phyloP scores from a whole-genome alignment of 2,113 vertebrate genomes.

The Dasyornis broadbenti region DNA sequence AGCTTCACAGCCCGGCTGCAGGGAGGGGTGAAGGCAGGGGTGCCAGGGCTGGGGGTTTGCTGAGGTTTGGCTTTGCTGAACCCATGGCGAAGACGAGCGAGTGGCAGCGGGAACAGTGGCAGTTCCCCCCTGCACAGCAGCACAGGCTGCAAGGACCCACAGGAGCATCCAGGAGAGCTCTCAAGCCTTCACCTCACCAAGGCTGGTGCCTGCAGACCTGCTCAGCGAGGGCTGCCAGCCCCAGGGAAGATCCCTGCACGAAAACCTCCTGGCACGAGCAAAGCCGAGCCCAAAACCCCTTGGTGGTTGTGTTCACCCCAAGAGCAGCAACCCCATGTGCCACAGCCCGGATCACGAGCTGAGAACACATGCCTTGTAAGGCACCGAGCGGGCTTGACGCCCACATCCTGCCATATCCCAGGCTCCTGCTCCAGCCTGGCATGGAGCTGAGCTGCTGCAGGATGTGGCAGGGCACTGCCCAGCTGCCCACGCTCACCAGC shows the following conservation, averaged over 20 bases:
- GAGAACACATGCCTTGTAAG: background rate
- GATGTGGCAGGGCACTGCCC: background rate
- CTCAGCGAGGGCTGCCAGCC: rapidly evolving
- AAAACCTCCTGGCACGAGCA: background rate
- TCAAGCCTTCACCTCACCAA: background rate
- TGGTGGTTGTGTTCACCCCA: rapidly evolving
- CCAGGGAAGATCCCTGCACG: background rate
- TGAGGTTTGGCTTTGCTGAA: background rate
- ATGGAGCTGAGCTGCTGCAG: background rate
- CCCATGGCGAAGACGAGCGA: rapidly evolving
- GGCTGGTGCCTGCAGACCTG: too few species aligned
- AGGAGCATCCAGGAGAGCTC: background rate
- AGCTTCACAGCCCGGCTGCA: rapidly evolving
- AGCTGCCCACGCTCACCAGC: background rate
- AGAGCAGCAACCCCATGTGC: rapidly evolving
- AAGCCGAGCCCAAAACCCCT: background rate
- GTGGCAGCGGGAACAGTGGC: rapidly evolving
- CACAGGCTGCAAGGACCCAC: background rate
- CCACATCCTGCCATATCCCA: rapidly evolving
- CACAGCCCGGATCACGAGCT: rapidly evolving
- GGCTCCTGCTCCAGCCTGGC: background rate
- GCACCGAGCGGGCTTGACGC: rapidly evolving
- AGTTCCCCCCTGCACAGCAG: rapidly evolving
- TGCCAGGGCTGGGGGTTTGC: rapidly evolving
- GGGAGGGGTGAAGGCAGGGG: background rate